Conservation (phyloP, 1,140 invertebrate genomes). For the Drosophila busckii region DNA sequence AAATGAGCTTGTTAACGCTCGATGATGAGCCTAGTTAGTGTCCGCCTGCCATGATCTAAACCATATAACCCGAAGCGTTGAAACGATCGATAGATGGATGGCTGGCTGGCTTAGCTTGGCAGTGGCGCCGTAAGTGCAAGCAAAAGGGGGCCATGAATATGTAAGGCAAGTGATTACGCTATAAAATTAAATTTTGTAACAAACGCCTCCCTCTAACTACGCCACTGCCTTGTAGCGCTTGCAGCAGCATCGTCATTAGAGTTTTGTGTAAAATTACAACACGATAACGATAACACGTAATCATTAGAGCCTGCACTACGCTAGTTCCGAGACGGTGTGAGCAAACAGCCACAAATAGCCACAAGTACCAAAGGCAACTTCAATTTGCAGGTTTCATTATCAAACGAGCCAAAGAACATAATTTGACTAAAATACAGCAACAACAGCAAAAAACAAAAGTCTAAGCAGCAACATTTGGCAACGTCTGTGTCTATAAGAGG, state of each 20-base stretch:
- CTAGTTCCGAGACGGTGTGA: conserved; percentile 50
- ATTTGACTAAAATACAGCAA: conserved; percentile 73
- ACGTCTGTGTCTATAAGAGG: conserved; percentile 24
- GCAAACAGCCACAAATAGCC: conserved; percentile 45
- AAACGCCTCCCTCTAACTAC: not conserved
- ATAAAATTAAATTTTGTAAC: too few species aligned
- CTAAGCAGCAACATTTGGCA: conserved; percentile 66
- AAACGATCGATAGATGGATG: conserved; percentile 44
- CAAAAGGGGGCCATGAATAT: too few species aligned
- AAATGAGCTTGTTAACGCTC: conserved; percentile 79
- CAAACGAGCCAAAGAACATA: conserved; percentile 75
- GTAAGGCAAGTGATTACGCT: too few species aligned
- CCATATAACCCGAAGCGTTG: conserved; percentile 69
- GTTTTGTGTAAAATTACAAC: conserved; percentile 77
- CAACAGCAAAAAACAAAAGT: too few species aligned
- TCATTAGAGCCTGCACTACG: conserved; percentile 58
- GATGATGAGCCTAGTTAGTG: conserved; percentile 77
- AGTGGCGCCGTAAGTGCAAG: too few species aligned
- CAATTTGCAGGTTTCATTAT: conserved; percentile 74
- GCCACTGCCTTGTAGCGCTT: not conserved
- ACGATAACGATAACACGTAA: conserved; percentile 78
- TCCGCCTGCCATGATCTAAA: conserved; percentile 69
- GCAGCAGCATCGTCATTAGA: conserved; percentile 61
- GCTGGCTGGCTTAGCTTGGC: not conserved
- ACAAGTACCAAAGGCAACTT: conserved; percentile 27